Base-by-base conservation (phyloP, 2,113 vertebrate genomes). In the Colistium nudipinnis region DNA sequence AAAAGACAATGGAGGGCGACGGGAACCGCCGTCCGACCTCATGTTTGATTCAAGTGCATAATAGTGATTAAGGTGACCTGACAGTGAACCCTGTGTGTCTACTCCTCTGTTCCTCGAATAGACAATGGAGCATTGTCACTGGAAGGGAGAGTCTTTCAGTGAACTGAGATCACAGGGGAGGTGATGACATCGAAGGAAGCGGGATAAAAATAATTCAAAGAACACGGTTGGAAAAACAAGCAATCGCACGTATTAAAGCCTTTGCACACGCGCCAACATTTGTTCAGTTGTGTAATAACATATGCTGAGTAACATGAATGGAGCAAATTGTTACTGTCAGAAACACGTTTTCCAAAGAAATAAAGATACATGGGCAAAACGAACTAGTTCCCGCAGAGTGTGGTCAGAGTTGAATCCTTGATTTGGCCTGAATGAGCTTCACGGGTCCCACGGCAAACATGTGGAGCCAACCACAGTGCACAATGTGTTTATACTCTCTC, bases 111-210 rank as follows among this genome's bases (percentile, higher is more conserved):
- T 89, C 75, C 83, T 84, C 56, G 44, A 6, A 73, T 33, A 70
- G 64, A 92, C 90, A 91, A 88, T 92, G 57, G 70, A 38, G 53
- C 27, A 92, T 91, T 91, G 89, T 89, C 74, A 62, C 8, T 24
- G 54, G 17, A 45, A 41, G 69, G 70, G 75, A 28, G 79, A 61
- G 89, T 62, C 73, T 53, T 70, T 16, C 2, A 61, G 53, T 62
- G 75, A 49, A 45, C 36, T 6, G 19, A 55, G 62, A 73, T 70
- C 81, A 87, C 55, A 79, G 33, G 68, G 70, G 76, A 81, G 56
- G 83, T 78, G 81, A 89, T 74, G 86, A 83, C 81, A 82, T 83
- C 78, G 64, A 85, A 78, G 48, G 77, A 22, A 20, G 43, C 3
- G 1, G 56, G 52, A 45, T 65, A 71, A 82, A 81, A 84, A 83